Base-by-base conservation (phyloP, 2,113 vertebrate species). In the Hyaena hyaena region DNA sequence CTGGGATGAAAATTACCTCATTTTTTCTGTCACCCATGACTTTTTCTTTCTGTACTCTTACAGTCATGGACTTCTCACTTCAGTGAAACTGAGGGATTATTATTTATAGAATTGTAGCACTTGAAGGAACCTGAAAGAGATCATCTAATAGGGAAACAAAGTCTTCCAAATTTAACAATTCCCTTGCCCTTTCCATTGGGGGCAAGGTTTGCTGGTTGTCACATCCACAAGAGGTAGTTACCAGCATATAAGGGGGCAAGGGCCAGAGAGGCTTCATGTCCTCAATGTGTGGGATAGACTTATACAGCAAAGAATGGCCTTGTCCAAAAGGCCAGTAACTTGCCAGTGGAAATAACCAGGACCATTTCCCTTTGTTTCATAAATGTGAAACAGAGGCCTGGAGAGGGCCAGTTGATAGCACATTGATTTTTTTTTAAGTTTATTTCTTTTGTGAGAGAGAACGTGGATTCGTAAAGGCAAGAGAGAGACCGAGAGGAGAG, bases 71-170 rank as follows among this genome's bases (percentile, higher is more conserved):
- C 79, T 92, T 96, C 58, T 88, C 65, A 77, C 55, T 90, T 90
- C 31, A 95, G 10, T 90, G 66, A 93, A 81, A 66, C 33, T 45
- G 50, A 95, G 58, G 43, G 50, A 31, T 95, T 96, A 55, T 66
- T 48, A 82, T 87, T 90, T 93, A 66, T 43, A 61, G 90, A 90
- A 93, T 93, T 93, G 92, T 95, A 92, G 69, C 76, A 45, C 35
- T 92, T 91, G 63, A 77, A 65, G 58, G 17, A 85, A 87, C 43
- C 4, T 63, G 53, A 83, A 76, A 79, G 35, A 80, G 48, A 68
- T 69, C 33, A 81, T 58, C 33, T 88, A 17, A 16, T 92, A 66
- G 76, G 76, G 80, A 88, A 80, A 87, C 24, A 43, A 50, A 50
- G 21, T 66, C 7, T 91, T 15, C 55, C 35, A 12, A 73, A 43